Conservation (phyloP, 53 echinoderm and acorn worm species). For the Antedon mediterranea region DNA sequence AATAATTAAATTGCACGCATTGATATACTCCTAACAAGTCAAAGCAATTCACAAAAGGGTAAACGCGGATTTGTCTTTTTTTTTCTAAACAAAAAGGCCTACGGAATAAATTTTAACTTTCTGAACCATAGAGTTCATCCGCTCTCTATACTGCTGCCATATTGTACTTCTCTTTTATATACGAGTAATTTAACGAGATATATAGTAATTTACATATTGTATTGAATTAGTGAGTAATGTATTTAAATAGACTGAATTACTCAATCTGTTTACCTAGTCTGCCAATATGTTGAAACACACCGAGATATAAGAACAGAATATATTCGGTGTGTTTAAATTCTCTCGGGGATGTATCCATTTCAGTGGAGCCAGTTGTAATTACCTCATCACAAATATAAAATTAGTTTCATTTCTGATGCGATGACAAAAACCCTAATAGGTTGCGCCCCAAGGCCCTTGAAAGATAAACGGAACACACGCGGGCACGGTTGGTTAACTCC, state of each 20-base stretch:
- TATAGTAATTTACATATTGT: background rate
- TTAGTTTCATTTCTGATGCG: background rate
- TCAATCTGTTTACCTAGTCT: background rate
- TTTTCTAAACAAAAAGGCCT: too few species aligned
- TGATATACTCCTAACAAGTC: too few species aligned
- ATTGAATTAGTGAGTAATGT: background rate
- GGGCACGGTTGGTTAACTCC: background rate
- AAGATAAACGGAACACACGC: background rate
- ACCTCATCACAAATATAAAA: background rate
- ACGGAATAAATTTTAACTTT: too few species aligned
- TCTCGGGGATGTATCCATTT: background rate
- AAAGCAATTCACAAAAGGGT: too few species aligned
- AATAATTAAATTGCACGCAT: too few species aligned
- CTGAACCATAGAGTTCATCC: too few species aligned
- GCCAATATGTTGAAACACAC: background rate
- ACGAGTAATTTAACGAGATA: background rate
- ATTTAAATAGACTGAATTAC: background rate
- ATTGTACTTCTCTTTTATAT: too few species aligned
- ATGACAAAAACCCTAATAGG: background rate
- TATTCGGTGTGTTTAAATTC: background rate
- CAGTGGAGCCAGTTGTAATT: background rate
- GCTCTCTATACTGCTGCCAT: too few species aligned
- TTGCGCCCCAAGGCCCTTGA: background rate
- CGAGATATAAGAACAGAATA: background rate
- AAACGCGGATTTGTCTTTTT: too few species aligned